phyloP scores from a whole-genome alignment of 2,797 vertebrate species.

The Scolopax rusticola region DNA sequence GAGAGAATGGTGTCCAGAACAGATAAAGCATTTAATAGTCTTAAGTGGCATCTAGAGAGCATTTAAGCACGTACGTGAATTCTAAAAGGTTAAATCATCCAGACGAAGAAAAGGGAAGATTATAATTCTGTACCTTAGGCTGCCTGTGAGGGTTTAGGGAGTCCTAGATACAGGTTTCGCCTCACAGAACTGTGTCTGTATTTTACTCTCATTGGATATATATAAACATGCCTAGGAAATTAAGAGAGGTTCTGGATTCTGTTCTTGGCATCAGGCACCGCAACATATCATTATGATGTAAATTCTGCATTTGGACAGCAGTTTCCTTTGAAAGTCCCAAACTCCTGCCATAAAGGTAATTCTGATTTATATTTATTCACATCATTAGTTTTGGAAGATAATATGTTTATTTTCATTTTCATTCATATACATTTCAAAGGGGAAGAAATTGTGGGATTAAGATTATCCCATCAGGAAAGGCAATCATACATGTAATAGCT shows the following conservation, averaged over 20 bases:
- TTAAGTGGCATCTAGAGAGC: not conserved
- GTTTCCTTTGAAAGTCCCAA: constrained; percentile 37
- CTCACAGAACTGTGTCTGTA: not conserved
- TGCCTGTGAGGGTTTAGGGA: not conserved
- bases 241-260: constrained; percentile 27
- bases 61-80: not conserved
- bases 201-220: constrained; percentile 6
- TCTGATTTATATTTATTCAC: constrained; percentile 5
- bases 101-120: not conserved
- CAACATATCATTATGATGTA: constrained; percentile 51
- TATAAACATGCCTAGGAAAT: constrained; percentile 32
- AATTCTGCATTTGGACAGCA: constrained; percentile 44
- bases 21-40: not conserved
- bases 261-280: constrained; percentile 1
- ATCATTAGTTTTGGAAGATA: not conserved
- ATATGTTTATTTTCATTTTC: not conserved
- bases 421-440: not conserved
- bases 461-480: constrained; percentile 12
- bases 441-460: constrained; percentile 19
- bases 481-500: constrained; percentile 10
- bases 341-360: constrained; percentile 43
- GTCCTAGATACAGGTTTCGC: not conserved
- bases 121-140: not conserved
- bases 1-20: not conserved
- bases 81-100: not conserved